A percentile compares a stretch with the other conserved stretches of the same genome.
Evolutionary conservation across 1,140 invertebrate species (phyloP).

Genomic region (Euura lappo): DNA sequence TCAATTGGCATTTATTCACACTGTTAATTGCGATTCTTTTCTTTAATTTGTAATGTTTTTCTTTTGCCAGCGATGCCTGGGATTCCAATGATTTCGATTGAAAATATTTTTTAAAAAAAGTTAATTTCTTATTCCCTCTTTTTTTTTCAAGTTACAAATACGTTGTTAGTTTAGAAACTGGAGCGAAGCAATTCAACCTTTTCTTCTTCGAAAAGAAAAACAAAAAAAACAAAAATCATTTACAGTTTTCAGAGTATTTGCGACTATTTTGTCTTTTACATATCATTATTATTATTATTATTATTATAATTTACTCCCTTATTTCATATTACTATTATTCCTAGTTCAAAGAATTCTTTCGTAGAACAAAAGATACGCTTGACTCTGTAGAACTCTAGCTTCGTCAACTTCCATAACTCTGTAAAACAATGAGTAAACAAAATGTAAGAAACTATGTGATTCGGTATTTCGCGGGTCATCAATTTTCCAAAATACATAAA

Average conservation of each 20-base stretch:
- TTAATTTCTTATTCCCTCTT: background rate
- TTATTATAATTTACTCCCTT: background rate
- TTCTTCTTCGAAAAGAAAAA: too few species aligned
- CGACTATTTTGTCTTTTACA: background rate
- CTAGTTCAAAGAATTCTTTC: constrained; percentile 80
- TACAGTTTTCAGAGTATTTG: background rate
- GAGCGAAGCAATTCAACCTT: too few species aligned
- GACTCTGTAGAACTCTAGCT: constrained; percentile 78
- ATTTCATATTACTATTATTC: background rate
- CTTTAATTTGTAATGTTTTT: background rate
- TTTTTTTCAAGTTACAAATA: background rate
- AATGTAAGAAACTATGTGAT: background rate
- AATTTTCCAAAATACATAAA: constrained; percentile 12
- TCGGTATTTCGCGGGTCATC: background rate
- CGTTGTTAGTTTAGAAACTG: too few species aligned
- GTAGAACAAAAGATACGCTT: constrained; percentile 98
- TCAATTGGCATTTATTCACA: background rate
- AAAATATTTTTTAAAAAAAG: background rate
- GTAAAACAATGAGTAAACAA: constrained; percentile 21
- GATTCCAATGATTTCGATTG: background rate
- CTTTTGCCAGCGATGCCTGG: background rate
- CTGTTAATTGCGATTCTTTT: background rate
- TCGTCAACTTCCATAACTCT: constrained; percentile 81
- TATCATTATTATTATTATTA: background rate
- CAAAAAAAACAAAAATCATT: background rate